A percentile compares a stretch with the other conserved stretches of the same genome.
phyloP scores from a whole-genome alignment of 1,140 invertebrate species.

The Bombyx mori region DNA sequence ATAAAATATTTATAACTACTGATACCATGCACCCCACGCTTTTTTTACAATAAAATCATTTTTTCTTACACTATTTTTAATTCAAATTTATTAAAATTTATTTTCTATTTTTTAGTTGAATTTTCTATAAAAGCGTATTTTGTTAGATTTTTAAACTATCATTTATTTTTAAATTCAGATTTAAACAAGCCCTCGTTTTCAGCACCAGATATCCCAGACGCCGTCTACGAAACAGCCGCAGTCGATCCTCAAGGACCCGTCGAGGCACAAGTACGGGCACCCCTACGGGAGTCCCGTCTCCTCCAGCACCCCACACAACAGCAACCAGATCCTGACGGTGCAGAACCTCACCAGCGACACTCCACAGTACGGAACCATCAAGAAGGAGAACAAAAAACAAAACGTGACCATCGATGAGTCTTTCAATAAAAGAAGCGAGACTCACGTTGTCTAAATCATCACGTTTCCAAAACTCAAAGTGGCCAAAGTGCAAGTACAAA shows the following conservation, averaged over 20 bases:
- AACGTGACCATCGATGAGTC: slow-evolving; percentile 64
- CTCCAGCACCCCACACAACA: slow-evolving; percentile 55
- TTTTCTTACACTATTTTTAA: too few relatives aligned
- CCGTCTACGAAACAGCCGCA: slow-evolving; percentile 70
- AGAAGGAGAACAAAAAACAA: slow-evolving; percentile 66
- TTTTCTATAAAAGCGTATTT: too few relatives aligned
- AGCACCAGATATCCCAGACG: slow-evolving; percentile 45
- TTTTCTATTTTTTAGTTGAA: too few relatives aligned
- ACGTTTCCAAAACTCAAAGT: neutral
- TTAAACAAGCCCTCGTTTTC: slow-evolving; percentile 26
- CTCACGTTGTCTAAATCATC: slow-evolving; percentile 50
- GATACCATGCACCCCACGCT: too few relatives aligned
- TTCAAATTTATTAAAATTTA: too few relatives aligned
- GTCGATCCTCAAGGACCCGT: slow-evolving; percentile 75
- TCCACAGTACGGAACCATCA: slow-evolving; percentile 67
- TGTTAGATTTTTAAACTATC: too few relatives aligned
- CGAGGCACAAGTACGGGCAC: slow-evolving; percentile 71
- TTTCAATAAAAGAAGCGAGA: slow-evolving; percentile 57
- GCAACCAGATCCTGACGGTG: slow-evolving; percentile 65
- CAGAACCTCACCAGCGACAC: slow-evolving; percentile 58
- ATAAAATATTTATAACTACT: too few relatives aligned
- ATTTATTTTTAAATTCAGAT: neutral
- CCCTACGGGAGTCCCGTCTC: slow-evolving; percentile 65
- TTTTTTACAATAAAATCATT: too few relatives aligned
- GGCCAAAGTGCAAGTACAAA: neutral